Base-by-base conservation (phyloP, 2,888 invertebrate genomes). In the Tenthredo scrophulariae region DNA sequence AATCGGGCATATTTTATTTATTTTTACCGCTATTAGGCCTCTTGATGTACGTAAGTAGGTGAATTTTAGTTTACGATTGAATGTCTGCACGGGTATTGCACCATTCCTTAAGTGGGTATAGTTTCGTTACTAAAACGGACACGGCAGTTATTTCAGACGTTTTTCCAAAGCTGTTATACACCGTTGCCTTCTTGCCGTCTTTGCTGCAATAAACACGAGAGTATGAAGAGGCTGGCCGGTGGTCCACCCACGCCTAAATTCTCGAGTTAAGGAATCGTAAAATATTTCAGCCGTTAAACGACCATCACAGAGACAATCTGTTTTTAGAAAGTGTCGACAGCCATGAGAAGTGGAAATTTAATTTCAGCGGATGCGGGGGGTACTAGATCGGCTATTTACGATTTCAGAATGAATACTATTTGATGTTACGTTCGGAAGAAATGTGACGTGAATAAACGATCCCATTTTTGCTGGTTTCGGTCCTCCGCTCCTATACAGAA, bases 311-410 rank as follows among this genome's bases (percentile, higher is more conserved):
- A 22, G 80, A 80, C 58, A 62, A 62, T 80, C 80, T 62, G 80
- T 80, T 80, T 80, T 80, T 62, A 80, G 80, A 80, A 58, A 58
- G 80, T 40, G 80, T 18, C 62, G 80, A 80, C 80, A 62, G 80
- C 22, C 15, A 40, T 80, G 62, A 80, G 80, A 62, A 80, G 80
- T 80, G 29, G 40, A 62, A 37, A 62, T 62, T 80, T 80, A 80
- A 80, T 62, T 80, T 80, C 40, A 80, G 37, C 80, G 1, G 15
- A 62, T 6, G 26, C 22, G 9, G 29, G 33, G 58, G 13, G n/a
- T 40, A 80, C 26, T 26, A 6, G 62, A 62, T 77, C 33, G 29
- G 29, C 6, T 18, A 29, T 72, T n/a, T 37, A 33, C 0, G 0
- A n/a, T 70, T 6, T 37, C 3, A n/a, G n/a, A 37, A 7, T 9